Base-by-base conservation (phyloP, 2,113 vertebrate genomes). In the Apodemus speciosus region DNA sequence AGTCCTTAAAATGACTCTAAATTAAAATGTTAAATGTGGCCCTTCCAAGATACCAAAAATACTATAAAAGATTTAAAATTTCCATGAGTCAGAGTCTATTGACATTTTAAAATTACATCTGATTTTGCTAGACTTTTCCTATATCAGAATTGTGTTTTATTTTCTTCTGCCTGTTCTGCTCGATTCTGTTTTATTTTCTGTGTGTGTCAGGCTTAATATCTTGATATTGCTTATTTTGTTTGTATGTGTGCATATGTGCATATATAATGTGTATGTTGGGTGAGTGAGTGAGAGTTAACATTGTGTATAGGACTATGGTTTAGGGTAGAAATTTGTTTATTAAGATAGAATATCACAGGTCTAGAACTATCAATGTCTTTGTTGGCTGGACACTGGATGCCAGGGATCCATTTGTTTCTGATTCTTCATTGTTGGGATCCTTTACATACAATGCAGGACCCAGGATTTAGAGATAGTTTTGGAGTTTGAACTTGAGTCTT, bases 1-100 rank as follows among this genome's bases (percentile, higher is more conserved):
- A 95, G 90, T 94, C 96, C 58, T 97, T 98, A 98, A 60, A 97
- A 96, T 95, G 95, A 97, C 94, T 97, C 92, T 96, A 97, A 98
- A 96, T 96, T 95, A 95, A 98, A 97, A 94, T 97, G 97, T 97
- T 97, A 96, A 88, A n/a, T 95, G 96, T 93, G 27, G 21, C 5
- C 32, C 30, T 35, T 66, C 64, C 68, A 3, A 49, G 16, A 43
- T 27, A 66, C 25, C 10, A 4, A 68, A 85, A 62, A 91, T 75
- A 93, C 53, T 96, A 88, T 94, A 96, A 96, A 96, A 95, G 75
- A 38, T 60, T 92, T 89, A 96, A 97, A 93, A 21, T 38, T 95
- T 40, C 27, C 93, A 97, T 96, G 83, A 92, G 62, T 97, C 89
- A 76, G 87, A 88, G 81, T 84, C 21, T 95, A 94, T 88, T 95